Percentiles rank a stretch among this genome's conserved stretches.
Conservation (phyloP, 1,140 invertebrate species). For the Rhyacophila brunnea region DNA sequence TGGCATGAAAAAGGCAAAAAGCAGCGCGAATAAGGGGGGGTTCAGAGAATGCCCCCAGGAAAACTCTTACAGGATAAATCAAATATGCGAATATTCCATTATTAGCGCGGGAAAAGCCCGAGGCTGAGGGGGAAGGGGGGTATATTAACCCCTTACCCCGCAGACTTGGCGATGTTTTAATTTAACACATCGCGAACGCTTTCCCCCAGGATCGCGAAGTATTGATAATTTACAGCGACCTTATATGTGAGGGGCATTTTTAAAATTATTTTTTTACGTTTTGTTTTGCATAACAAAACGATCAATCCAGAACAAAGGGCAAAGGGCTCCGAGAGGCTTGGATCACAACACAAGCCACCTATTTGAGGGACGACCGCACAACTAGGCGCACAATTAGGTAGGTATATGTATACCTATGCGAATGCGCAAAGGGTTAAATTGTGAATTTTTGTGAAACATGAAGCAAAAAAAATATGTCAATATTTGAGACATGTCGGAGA, state of each 20-base stretch:
- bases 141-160: constrained; percentile 14
- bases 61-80: constrained; percentile 33
- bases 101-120: constrained; percentile 17
- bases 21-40: too few relatives aligned
- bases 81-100: constrained; percentile 37
- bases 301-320: constrained; percentile 17
- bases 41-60: constrained; percentile 8
- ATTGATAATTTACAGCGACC: constrained; percentile 36
- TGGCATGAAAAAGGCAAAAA: too few relatives aligned
- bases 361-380: background rate
- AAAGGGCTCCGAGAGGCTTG: background rate
- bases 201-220: constrained; percentile 5
- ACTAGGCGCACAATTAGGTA: background rate
- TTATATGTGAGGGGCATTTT: constrained; percentile 14
- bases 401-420: background rate
- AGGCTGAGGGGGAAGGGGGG: background rate
- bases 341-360: background rate
- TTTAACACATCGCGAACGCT: constrained; percentile 32
- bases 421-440: too few relatives aligned
- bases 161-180: constrained; percentile 36
- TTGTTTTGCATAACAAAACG: constrained; percentile 25
- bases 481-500: too few relatives aligned
- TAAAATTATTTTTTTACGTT: background rate
- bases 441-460: too few relatives aligned
- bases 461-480: too few relatives aligned